Evolutionary conservation across 2,888 invertebrate species (phyloP).

Genomic region (Chelonus formosanus): DNA sequence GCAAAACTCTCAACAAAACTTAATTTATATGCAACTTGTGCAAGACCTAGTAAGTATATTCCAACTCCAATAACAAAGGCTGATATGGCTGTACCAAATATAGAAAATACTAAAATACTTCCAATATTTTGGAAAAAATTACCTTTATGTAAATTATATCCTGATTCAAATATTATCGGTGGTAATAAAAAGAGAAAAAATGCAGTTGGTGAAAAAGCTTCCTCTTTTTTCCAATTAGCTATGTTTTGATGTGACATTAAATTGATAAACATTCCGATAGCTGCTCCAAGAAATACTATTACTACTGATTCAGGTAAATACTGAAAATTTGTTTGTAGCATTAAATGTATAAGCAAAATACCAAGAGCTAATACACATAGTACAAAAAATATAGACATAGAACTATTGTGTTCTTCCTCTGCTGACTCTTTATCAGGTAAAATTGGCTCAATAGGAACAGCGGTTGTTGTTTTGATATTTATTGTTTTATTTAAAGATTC

Average conservation of each 20-base stretch:
- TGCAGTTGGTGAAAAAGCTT: conserved; percentile 97
- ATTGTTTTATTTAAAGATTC: neutral
- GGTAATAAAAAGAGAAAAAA: conserved; percentile 96
- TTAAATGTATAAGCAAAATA: conserved; percentile 91
- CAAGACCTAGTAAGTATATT: conserved; percentile 92
- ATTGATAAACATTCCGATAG: conserved; percentile 91
- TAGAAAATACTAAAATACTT: conserved; percentile 97
- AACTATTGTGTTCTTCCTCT: conserved; percentile 95
- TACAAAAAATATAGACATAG: conserved; percentile 98
- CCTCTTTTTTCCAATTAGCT: conserved; percentile 96
- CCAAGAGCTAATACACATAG: conserved; percentile 93
- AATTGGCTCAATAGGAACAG: conserved; percentile 78
- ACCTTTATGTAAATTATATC: conserved; percentile 98
- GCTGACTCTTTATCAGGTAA: conserved; percentile 90
- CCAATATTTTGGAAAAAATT: conserved; percentile 97
- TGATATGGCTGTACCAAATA: conserved; percentile 96
- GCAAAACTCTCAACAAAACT: conserved; percentile 98
- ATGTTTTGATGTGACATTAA: conserved; percentile 88
- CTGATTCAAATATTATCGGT: conserved; percentile 99
- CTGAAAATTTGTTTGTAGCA: conserved; percentile 94
- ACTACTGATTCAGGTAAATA: conserved; percentile 98
- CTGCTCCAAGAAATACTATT: conserved; percentile 92
- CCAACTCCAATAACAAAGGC: conserved; percentile 97
- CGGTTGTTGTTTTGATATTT: conserved; percentile 60
- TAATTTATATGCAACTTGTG: conserved; percentile 88